Evolutionary conservation across 2,113 vertebrate genomes (phyloP), one percentile per base, ranked within the genome.

Genomic region (Oncorhynchus tshawytscha): DNA sequence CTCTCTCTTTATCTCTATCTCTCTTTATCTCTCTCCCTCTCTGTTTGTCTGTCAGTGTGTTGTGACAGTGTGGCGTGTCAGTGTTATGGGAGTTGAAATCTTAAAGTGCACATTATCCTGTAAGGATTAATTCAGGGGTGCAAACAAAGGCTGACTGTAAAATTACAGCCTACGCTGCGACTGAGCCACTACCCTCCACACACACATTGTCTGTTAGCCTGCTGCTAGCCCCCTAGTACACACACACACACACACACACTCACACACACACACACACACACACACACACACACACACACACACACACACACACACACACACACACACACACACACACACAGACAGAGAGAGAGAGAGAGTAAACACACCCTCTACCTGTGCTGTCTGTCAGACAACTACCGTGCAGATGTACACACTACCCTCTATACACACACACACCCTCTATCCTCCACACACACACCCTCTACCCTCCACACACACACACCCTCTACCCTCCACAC

Each of bases 81-180:
- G 87, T 94, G 91, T 93, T 94, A 92, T 93, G 90, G 86, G 92
- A 91, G 88, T 91, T 90, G 92, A 89, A 83, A 81, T 84, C 85
- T 82, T 91, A 91, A 94, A 93, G 92, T 93, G 90, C 90, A 93
- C 88, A 94, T 94, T 94, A 94, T 94, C 93, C 91, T 92, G 91
- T 93, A 92, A 93, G 90, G 86, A 88, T 91, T 94, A 91, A 92
- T 94, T 91, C 88, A 87, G 80, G 92, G 91, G 92, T 92, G 91
- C 89, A 90, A 91, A 92, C 91, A 91, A 92, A 91, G 89, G 87
- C 90, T 77, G 88, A 91, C 90, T 84, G 87, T 81, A 83, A 94
- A 94, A 94, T 93, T 94, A 92, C 87, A 92, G 89, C 87, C 87
- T 92, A 83, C 86, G 81, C 80, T 79, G 86, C 82, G 81, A 85